Percentiles rank a stretch among this genome's conserved stretches.
Evolutionary conservation across 2,797 vertebrate species (phyloP).

Genomic region (Sparus aurata): DNA sequence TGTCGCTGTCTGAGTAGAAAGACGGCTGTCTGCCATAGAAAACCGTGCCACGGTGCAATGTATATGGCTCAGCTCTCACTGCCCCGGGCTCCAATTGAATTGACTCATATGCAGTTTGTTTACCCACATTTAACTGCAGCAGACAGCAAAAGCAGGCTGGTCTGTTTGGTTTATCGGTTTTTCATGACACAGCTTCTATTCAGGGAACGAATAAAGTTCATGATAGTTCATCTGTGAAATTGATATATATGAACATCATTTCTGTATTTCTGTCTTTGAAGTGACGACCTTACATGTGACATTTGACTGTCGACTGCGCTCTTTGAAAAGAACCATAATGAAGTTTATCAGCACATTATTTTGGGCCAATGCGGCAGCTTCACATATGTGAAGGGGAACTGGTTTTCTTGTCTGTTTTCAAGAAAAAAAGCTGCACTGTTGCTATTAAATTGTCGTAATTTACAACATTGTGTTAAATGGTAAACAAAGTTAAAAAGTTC

Average conservation of each 20-base stretch:
- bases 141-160: slow-evolving; percentile 40
- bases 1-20: slow-evolving; percentile 42
- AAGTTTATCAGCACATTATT: slow-evolving; percentile 4
- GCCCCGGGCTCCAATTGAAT: slow-evolving; percentile 58
- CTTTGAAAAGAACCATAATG: neutral
- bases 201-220: slow-evolving; percentile 8
- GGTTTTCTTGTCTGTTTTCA: neutral
- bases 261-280: slow-evolving; percentile 15
- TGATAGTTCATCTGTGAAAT: slow-evolving; percentile 17
- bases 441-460: neutral
- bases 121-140: slow-evolving; percentile 53
- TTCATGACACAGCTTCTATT: slow-evolving; percentile 24
- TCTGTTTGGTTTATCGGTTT: slow-evolving; percentile 14
- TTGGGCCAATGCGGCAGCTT: neutral
- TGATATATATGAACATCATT: neutral
- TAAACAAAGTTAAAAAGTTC: neutral
- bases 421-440: neutral
- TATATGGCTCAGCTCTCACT: slow-evolving; percentile 53
- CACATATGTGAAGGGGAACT: neutral
- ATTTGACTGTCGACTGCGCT: neutral
- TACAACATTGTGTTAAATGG: neutral
- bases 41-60: slow-evolving; percentile 46
- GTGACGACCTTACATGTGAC: neutral
- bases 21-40: slow-evolving; percentile 47
- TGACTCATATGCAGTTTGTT: slow-evolving; percentile 59